A percentile compares a stretch with the other conserved stretches of the same genome.
Conservation (phyloP, 2,113 vertebrate genomes). For the Solenodon paradoxus region DNA sequence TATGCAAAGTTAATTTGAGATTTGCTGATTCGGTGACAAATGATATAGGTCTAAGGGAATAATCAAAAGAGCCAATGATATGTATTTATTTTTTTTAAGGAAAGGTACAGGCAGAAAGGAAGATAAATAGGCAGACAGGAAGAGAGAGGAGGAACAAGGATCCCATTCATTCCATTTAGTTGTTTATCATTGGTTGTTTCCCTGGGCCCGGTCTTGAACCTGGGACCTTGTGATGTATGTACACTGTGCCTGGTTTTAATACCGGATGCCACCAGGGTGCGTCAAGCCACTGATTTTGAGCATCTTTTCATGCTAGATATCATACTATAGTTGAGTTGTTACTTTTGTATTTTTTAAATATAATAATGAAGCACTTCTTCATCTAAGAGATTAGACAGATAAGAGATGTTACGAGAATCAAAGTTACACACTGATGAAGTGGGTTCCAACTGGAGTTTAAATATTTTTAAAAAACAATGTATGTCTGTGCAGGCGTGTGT, state of each 20-base stretch:
- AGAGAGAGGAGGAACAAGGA: no score
- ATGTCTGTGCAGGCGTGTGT: background rate
- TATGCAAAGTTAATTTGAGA: background rate
- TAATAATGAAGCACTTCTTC: background rate
- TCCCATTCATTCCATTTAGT: no score
- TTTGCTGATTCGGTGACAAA: background rate
- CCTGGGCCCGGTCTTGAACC: no score
- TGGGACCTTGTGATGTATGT: no score
- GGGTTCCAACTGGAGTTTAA: background rate
- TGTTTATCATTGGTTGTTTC: no score
- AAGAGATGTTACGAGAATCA: background rate
- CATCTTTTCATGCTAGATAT: background rate
- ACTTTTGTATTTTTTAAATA: background rate
- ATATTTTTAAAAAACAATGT: background rate
- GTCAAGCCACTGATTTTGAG: background rate
- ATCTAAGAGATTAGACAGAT: background rate
- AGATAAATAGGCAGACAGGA: no score
- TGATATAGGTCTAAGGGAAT: background rate
- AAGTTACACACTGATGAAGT: background rate
- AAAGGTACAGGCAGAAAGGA: no score
- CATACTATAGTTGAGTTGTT: background rate
- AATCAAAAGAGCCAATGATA: background rate
- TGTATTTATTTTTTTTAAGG: no score
- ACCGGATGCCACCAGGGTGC: no score
- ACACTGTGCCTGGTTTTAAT: no score